Evolutionary conservation across 2,888 invertebrate species (phyloP).

Genomic region (Callyntrura sp.): DNA sequence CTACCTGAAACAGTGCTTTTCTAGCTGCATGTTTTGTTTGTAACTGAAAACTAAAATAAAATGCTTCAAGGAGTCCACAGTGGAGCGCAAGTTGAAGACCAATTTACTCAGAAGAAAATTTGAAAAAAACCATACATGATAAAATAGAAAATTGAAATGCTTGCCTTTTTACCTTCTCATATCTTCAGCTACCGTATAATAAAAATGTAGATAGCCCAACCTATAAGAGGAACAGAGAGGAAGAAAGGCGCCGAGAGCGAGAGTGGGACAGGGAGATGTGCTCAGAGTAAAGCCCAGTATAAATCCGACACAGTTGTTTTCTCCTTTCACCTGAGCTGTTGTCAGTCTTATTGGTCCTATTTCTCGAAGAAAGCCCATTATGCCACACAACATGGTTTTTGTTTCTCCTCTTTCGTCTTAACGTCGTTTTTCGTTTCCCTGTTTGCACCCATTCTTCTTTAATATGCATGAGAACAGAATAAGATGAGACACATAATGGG

Average conservation of each 20-base stretch:
- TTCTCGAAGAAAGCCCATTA: slow-evolving; percentile 15
- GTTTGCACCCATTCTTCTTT: slow-evolving; percentile 23
- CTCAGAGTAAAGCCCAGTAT: background rate
- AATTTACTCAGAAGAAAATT: background rate
- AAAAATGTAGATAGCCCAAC: background rate
- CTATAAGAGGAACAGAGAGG: background rate
- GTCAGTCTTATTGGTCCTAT: slow-evolving; percentile 7
- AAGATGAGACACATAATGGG: slow-evolving; percentile 2
- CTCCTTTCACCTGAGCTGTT: slow-evolving; percentile 38
- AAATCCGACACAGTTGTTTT: slow-evolving; percentile 39
- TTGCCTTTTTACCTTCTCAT: background rate
- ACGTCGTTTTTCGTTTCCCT: background rate
- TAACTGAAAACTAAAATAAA: background rate
- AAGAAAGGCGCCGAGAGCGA: background rate
- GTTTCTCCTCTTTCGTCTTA: slow-evolving; percentile 3
- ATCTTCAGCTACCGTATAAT: background rate
- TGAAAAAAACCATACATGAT: background rate
- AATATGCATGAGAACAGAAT: slow-evolving; percentile 47
- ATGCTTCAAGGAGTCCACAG: too few relatives aligned
- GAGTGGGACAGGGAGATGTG: slow-evolving; percentile 1
- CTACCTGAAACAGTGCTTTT: background rate
- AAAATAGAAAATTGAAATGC: background rate
- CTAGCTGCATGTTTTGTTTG: background rate
- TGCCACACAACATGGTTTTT: slow-evolving; percentile 17
- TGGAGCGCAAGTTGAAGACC: too few relatives aligned